These are phyloP conservation scores for Pristionchus japonicus DNA, from an alignment of 2,888 invertebrate genomes.

Conservation along the genomic window DNA sequence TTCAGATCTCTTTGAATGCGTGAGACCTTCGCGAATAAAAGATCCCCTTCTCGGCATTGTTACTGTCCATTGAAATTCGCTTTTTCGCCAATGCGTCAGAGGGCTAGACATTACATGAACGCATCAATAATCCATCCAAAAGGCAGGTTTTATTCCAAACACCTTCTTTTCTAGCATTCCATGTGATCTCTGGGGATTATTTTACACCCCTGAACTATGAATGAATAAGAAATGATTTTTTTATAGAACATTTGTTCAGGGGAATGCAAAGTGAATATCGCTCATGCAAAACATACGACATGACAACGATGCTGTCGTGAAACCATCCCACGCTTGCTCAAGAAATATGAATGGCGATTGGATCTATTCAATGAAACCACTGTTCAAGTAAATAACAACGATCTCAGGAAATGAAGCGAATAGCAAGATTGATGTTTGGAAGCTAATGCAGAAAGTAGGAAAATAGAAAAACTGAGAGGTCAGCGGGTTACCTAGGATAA, in stretches of 20 bases:
- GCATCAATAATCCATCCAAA: neutral
- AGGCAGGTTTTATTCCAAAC: neutral
- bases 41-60: neutral
- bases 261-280: too few relatives aligned
- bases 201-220: too few relatives aligned
- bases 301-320: neutral
- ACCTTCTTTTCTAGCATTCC: too few relatives aligned
- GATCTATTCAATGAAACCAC: neutral
- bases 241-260: too few relatives aligned
- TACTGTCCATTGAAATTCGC: neutral
- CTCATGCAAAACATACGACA: too few relatives aligned
- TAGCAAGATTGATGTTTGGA: too few relatives aligned
- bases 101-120: neutral
- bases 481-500: too few relatives aligned
- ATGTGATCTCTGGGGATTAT: too few relatives aligned
- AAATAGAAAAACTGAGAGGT: too few relatives aligned
- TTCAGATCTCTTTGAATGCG: constrained; percentile 5
- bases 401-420: neutral
- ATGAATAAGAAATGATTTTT: too few relatives aligned
- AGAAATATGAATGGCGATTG: neutral
- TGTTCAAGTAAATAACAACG: neutral
- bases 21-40: neutral
- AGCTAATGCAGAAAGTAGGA: too few relatives aligned
- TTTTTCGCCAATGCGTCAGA: neutral
- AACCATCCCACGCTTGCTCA: neutral